These are phyloP conservation scores for Hippocampus kuda DNA, from an alignment of 2,797 vertebrate species.

Conservation along the genomic window DNA sequence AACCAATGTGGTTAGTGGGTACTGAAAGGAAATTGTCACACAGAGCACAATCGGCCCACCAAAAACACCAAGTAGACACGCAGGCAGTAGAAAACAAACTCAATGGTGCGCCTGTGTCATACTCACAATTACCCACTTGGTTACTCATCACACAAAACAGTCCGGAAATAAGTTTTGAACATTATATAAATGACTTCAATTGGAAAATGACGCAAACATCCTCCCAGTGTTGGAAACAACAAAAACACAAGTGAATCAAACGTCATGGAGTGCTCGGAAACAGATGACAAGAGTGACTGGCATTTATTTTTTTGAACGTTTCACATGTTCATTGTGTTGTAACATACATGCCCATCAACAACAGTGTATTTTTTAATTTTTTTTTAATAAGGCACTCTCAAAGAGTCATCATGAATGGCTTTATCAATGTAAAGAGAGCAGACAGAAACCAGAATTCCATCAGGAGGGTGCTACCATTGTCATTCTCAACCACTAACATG, in stretches of 20 bases:
- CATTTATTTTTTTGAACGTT: neutral
- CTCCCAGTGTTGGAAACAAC: constrained; percentile 3
- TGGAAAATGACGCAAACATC: constrained; percentile 28
- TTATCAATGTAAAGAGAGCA: neutral
- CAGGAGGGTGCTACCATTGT: neutral
- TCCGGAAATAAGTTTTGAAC: constrained; percentile 11
- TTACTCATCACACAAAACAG: constrained; percentile 23
- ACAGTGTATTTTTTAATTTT: neutral
- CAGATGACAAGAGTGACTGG: neutral
- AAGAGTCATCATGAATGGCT: constrained; percentile 7
- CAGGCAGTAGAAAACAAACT: constrained; percentile 17
- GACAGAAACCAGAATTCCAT: neutral
- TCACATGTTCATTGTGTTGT: neutral
- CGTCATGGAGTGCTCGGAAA: neutral
- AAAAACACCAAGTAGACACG: constrained; percentile 22
- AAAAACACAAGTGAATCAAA: constrained; percentile 14
- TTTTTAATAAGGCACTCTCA: constrained; percentile 15
- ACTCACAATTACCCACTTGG: constrained; percentile 7
- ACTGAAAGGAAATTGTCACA: constrained; percentile 50
- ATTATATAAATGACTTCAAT: constrained; percentile 34
- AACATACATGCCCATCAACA: neutral
- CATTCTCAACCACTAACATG: neutral
- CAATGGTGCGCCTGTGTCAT: constrained; percentile 19
- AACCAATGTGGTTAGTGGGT: constrained; percentile 43
- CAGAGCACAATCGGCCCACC: constrained; percentile 39